Percentiles rank a stretch among this genome's conserved stretches.
Evolutionary conservation across 2,113 vertebrate species (phyloP).

Genomic region (Mormyrus iriodes): DNA sequence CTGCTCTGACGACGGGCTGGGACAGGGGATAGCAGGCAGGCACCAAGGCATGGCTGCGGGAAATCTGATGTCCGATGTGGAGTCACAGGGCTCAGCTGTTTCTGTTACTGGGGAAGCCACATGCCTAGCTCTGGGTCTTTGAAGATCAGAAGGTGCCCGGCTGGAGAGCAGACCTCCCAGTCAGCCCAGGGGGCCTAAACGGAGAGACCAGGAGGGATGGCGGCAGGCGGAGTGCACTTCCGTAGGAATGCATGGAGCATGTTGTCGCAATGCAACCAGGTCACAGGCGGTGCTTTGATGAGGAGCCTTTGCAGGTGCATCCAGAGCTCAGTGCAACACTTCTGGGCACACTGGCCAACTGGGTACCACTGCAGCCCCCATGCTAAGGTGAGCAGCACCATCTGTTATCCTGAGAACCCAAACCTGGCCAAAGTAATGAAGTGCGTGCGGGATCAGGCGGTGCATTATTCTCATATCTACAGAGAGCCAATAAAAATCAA

Average conservation of each 20-base stretch:
- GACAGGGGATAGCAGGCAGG: conserved; percentile 29
- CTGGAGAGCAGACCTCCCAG: conserved; percentile 7
- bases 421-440: conserved; percentile 16
- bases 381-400: conserved; percentile 17
- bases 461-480: background rate
- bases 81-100: conserved; percentile 35
- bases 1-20: conserved; percentile 28
- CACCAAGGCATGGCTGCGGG: conserved; percentile 15
- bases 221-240: background rate
- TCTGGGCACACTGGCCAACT: background rate
- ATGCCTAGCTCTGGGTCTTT: conserved; percentile 23
- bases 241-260: background rate
- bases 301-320: conserved; percentile 7
- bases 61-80: conserved; percentile 28
- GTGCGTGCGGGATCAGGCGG: conserved; percentile 2
- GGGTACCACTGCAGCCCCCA: background rate
- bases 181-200: conserved; percentile 2
- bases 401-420: conserved; percentile 10
- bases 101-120: conserved; percentile 5
- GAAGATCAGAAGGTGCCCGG: conserved; percentile 30
- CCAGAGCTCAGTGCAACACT: background rate
- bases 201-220: conserved; percentile 1
- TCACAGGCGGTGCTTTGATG: background rate
- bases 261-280: background rate
- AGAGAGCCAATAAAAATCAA: background rate